These are phyloP conservation scores for Amphiprion percula DNA, from an alignment of 2,113 vertebrate genomes.

Conservation along the genomic window DNA sequence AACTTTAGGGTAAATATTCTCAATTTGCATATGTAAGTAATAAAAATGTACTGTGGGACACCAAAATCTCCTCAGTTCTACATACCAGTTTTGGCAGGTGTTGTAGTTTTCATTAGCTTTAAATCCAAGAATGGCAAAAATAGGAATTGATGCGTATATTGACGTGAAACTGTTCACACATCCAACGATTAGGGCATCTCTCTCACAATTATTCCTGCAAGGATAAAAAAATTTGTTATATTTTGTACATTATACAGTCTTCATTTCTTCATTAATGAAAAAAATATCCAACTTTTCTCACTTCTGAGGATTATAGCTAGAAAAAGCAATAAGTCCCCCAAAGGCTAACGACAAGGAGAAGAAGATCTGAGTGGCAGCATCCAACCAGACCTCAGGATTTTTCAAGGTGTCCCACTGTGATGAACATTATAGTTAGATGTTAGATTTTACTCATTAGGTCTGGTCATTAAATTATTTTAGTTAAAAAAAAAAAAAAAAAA, in stretches of 20 bases:
- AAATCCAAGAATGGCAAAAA: constrained; percentile 92
- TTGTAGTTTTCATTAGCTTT: constrained; percentile 87
- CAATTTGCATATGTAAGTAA: too few species aligned
- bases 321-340: constrained; percentile 90
- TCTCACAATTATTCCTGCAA: constrained; percentile 90
- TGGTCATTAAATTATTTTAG: background rate
- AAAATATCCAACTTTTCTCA: constrained; percentile 44
- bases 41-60: too few species aligned
- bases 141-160: constrained; percentile 88
- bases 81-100: constrained; percentile 86
- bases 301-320: constrained; percentile 91
- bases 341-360: constrained; percentile 91
- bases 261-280: background rate
- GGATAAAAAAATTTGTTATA: background rate
- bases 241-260: background rate
- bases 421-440: constrained; percentile 4
- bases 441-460: background rate
- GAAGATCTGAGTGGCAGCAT: constrained; percentile 91
- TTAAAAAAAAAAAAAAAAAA: background rate
- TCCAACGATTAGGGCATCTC: constrained; percentile 88
- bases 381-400: constrained; percentile 89
- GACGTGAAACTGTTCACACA: constrained; percentile 90
- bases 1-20: too few species aligned
- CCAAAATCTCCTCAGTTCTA: background rate
- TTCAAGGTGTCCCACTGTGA: constrained; percentile 85